phyloP scores from a whole-genome alignment of 2,797 vertebrate genomes.

The Enoplosus armatus region DNA sequence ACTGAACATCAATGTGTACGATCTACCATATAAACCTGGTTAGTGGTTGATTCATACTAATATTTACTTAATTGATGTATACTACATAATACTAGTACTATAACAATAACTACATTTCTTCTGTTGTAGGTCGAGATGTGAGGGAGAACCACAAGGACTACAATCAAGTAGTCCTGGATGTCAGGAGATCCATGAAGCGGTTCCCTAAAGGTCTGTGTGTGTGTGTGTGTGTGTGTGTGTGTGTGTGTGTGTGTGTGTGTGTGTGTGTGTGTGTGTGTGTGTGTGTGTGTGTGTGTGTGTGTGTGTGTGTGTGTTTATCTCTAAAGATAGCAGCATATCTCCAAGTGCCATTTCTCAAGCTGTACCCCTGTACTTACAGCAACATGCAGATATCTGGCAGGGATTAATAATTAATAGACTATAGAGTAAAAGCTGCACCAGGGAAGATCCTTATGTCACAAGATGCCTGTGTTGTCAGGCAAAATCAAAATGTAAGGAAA shows the following conservation, averaged over 20 bases:
- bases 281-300: slow-evolving; percentile 65
- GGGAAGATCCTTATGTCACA: slow-evolving; percentile 2
- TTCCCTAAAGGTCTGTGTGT: slow-evolving; percentile 85
- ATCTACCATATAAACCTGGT: slow-evolving; percentile 88
- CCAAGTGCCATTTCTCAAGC: slow-evolving; percentile 22
- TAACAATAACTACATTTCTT: neutral
- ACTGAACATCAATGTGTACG: slow-evolving; percentile 86
- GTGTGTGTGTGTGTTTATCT: slow-evolving; percentile 8
- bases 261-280: slow-evolving; percentile 69
- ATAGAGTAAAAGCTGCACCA: slow-evolving; percentile 24
- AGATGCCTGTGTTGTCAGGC: neutral
- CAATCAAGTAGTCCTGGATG: slow-evolving; percentile 89
- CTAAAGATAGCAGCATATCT: slow-evolving; percentile 19
- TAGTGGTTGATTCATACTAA: slow-evolving; percentile 26
- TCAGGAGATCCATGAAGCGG: slow-evolving; percentile 87
- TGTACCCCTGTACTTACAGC: slow-evolving; percentile 1
- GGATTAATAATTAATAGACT: slow-evolving; percentile 35
- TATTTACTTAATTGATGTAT: neutral
- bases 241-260: slow-evolving; percentile 65
- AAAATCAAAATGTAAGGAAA: slow-evolving; percentile 5
- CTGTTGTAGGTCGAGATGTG: slow-evolving; percentile 80
- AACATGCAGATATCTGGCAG: slow-evolving; percentile 31
- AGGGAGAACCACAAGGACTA: slow-evolving; percentile 87
- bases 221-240: neutral
- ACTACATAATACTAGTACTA: neutral